Evolutionary conservation across 1,140 invertebrate species (phyloP).

Genomic region (Drosophila pseudoobscura): DNA sequence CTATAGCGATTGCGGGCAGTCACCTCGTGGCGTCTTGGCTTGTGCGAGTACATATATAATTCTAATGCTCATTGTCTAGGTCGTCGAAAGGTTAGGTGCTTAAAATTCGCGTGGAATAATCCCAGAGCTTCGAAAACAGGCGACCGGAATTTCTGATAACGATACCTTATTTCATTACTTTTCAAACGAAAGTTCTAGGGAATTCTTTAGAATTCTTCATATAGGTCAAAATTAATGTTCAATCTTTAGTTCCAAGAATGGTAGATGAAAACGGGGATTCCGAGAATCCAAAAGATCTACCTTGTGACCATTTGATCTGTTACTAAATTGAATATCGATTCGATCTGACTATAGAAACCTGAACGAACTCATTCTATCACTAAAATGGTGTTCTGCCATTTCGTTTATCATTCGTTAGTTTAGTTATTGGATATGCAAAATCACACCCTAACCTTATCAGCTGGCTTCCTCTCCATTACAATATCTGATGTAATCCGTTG

Average conservation of each 20-base stretch:
- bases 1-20: conserved; percentile 12
- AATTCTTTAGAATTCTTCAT: too few species aligned
- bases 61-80: conserved; percentile 12
- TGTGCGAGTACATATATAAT: conserved; percentile 10
- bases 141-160: conserved; percentile 34
- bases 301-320: too few species aligned
- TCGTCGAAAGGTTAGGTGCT: conserved; percentile 34
- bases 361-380: background rate
- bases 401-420: background rate
- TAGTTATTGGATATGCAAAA: conserved; percentile 2
- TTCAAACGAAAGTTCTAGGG: background rate
- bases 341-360: too few species aligned
- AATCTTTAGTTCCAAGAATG: too few species aligned
- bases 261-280: too few species aligned
- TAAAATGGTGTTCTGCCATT: background rate
- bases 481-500: conserved; percentile 72
- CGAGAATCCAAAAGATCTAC: too few species aligned
- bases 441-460: conserved; percentile 13
- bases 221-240: too few species aligned
- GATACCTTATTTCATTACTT: background rate
- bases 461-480: conserved; percentile 10
- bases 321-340: too few species aligned
- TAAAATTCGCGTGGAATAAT: conserved; percentile 48
- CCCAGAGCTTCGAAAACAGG: conserved; percentile 6
- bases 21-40: background rate